A percentile compares a stretch with the other conserved stretches of the same genome.
phyloP scores from a whole-genome alignment of 2,888 invertebrate species.

The Hirtodrosophila confusa region DNA sequence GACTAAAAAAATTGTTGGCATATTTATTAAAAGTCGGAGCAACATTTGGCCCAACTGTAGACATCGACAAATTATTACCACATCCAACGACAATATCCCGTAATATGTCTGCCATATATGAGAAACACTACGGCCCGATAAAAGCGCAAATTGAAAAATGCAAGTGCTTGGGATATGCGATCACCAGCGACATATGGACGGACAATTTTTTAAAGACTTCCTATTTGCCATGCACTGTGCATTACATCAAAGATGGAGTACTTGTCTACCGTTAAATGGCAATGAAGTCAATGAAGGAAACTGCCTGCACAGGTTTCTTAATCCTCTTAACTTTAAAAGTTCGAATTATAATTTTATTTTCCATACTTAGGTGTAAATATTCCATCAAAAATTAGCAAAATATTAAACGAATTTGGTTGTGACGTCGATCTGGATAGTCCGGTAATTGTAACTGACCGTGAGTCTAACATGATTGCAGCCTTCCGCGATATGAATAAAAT shows the following conservation, averaged over 20 bases:
- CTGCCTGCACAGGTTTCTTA: no score
- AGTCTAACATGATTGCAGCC: conserved; percentile 19
- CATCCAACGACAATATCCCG: background rate
- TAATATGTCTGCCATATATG: background rate
- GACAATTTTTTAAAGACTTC: background rate
- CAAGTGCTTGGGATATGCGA: background rate
- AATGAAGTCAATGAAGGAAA: no score
- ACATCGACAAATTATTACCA: no score
- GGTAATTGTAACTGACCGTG: conserved; percentile 14
- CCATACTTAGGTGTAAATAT: conserved; percentile 4
- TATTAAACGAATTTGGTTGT: conserved; percentile 8
- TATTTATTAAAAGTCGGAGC: no score
- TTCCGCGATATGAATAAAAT: conserved; percentile 11
- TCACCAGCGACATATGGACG: no score
- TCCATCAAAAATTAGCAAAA: conserved; percentile 5
- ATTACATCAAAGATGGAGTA: background rate
- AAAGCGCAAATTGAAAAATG: background rate
- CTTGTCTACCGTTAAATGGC: background rate
- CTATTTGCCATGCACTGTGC: background rate
- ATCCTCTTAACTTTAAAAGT: no score
- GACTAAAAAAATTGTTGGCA: conserved; percentile 2
- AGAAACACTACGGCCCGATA: background rate
- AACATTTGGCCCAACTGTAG: no score
- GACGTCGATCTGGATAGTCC: conserved; percentile 8
- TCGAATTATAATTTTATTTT: no score